Evolutionary conservation across 2,797 vertebrate genomes (phyloP), one percentile per base, ranked within the genome.

Genomic region (Macrochelys suwanniensis): DNA sequence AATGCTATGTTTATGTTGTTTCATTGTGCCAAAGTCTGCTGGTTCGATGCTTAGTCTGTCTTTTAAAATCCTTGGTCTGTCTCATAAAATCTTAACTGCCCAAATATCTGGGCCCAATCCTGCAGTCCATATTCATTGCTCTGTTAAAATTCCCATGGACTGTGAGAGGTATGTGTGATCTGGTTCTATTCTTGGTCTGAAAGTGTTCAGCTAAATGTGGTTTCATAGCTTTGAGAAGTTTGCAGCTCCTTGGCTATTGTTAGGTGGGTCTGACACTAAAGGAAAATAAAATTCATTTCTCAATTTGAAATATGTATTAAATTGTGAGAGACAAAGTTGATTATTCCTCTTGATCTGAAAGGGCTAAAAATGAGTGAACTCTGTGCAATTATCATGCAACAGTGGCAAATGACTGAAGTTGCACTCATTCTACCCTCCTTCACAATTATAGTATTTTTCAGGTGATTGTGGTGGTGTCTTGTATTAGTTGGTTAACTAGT

Each of bases 111-210:
- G 76, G 53, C 61, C 65, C 86, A 92, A 95, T 53, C n/a, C 89
- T 90, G 82, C 82, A 94, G 80, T 49, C 78, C 0, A 0, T 71
- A 28, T 89, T 93, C 10, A 1, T 87, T 91, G 93, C 76, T 88
- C 92, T 33, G 65, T 87, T 94, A 93, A 92, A 93, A 77, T 50
- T 96, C 82, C 76, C 28, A n/a, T 80, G 83, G 83, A 82, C 83
- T 96, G 4, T 80, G 13, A 11, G 59, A 85, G 85, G 94, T 61
- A 53, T 95, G 76, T 94, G 93, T 92, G 96, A 91, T 94, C 93
- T 92, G 71, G 13, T 96, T 97, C 91, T 96, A 84, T 92, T 97
- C 96, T 96, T 91, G 28, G 88, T 94, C 87, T 25, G 1, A 80
- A 85, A 50, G 57, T 93, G 94, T 87, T 42, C 87, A 89, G 74